Base-by-base conservation (phyloP, 1,140 invertebrate genomes). In the Drosophila pectinifera region DNA sequence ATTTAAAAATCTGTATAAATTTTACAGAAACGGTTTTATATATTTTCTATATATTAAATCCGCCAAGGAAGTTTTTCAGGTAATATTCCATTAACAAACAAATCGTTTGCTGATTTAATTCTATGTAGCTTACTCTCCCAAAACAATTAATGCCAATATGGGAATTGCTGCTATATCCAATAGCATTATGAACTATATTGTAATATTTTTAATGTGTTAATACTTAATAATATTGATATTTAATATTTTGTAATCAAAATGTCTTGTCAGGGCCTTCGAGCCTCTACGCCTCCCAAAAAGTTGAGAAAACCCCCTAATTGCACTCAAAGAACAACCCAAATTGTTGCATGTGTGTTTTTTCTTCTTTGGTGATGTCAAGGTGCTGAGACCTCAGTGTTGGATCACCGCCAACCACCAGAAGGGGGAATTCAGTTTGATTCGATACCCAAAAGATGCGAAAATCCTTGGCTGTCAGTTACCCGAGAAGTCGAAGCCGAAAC, bases 301-400 rank as follows among this genome's bases (percentile, higher is more conserved):
- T 14, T 13, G 14, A 4, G 16, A 51, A 16, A 24, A 26, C 54
- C 38, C 16, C 18, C 11, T 43, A 42, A 34, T 59, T 41, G 34
- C 43, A 22, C 18, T n/a, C 31, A 2, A 16, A 58, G 18, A 58
- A 58, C 56, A 48, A 58, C 11, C 26, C 18, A 34, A 46, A 58
- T 58, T 58, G 63, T 70, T 70, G 67, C 46, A 70, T 69, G 22
- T 56, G 31, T 38, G 45, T 64, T 14, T 14, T 20, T 18, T n/a
- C n/a, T 46, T 43, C 5, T 28, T 49, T 14, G 57, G n/a, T 7
- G 16, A 10, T 42, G 57, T 46, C 61, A 48, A 42, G 46, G 67
- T 69, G 67, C 49, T 42, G 39, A 69, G 55, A 68, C 67, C 63
- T 22, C 65, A 68, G 46, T 38, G 39, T 67, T 41, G 62, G 31